Conservation (phyloP, 1,140 invertebrate genomes). For the Cataglyphis hispanica region DNA sequence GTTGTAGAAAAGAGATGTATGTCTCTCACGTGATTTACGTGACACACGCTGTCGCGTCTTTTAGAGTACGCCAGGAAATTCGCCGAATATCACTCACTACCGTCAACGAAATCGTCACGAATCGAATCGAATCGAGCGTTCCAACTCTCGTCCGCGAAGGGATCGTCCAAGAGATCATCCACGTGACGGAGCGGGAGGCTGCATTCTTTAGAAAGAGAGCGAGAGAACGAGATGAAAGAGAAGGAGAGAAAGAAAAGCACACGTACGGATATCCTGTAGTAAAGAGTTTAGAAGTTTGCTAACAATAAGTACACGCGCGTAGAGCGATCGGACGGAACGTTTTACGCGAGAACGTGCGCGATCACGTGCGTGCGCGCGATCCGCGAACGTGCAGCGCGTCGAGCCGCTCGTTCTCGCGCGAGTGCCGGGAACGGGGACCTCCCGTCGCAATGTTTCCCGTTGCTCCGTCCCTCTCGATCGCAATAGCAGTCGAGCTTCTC, state of each 20-base stretch:
- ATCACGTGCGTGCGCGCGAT: conserved; percentile 76
- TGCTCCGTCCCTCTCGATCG: conserved; percentile 66
- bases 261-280: background rate
- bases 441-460: conserved; percentile 71
- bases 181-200: conserved; percentile 5
- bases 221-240: too few relatives aligned
- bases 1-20: background rate
- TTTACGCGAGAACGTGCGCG: conserved; percentile 64
- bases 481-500: conserved; percentile 22
- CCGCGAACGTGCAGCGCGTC: conserved; percentile 71
- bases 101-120: background rate
- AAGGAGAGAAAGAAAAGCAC: background rate
- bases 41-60: background rate
- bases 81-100: conserved; percentile 41
- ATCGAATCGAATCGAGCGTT: background rate
- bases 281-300: background rate
- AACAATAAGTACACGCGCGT: conserved; percentile 14
- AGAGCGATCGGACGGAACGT: conserved; percentile 38
- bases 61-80: background rate
- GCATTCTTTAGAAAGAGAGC: background rate
- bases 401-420: conserved; percentile 75
- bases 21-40: background rate
- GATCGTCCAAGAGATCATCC: conserved; percentile 1
- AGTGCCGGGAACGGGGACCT: conserved; percentile 67
- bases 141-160: background rate